These are phyloP conservation scores for Aldrovandia affinis DNA, from an alignment of 2,797 vertebrate genomes.

Conservation along the genomic window DNA sequence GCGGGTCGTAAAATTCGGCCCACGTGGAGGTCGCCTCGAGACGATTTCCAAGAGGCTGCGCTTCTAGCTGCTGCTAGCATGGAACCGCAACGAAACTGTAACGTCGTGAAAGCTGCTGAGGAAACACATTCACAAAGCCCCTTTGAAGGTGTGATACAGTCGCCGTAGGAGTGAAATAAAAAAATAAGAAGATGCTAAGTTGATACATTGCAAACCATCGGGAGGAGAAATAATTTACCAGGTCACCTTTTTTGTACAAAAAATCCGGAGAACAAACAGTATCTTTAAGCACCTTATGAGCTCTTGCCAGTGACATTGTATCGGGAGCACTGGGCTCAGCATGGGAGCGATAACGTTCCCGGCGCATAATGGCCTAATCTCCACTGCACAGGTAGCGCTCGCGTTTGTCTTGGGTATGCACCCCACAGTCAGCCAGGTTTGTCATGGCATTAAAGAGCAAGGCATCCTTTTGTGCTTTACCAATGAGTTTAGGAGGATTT, in stretches of 20 bases:
- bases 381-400: constrained; percentile 78
- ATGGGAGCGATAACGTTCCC: constrained; percentile 73
- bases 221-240: constrained; percentile 55
- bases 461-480: constrained; percentile 77
- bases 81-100: constrained; percentile 65
- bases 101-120: constrained; percentile 65
- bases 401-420: constrained; percentile 79
- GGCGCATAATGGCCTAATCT: constrained; percentile 77
- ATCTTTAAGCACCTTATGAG: constrained; percentile 75
- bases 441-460: constrained; percentile 73
- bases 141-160: constrained; percentile 55
- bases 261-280: constrained; percentile 73
- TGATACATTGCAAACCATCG: constrained; percentile 59
- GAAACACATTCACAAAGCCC: constrained; percentile 54
- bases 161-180: constrained; percentile 64
- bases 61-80: constrained; percentile 60
- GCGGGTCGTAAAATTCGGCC: neutral
- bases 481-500: constrained; percentile 81
- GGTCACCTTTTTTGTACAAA: constrained; percentile 65
- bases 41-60: constrained; percentile 43
- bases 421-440: constrained; percentile 70
- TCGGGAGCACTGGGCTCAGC: constrained; percentile 68
- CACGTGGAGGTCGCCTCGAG: neutral
- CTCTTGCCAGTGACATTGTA: constrained; percentile 65
- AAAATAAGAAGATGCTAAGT: constrained; percentile 58